These are phyloP conservation scores for Himalopsyche phryganea DNA, from an alignment of 1,140 invertebrate genomes.

Conservation along the genomic window DNA sequence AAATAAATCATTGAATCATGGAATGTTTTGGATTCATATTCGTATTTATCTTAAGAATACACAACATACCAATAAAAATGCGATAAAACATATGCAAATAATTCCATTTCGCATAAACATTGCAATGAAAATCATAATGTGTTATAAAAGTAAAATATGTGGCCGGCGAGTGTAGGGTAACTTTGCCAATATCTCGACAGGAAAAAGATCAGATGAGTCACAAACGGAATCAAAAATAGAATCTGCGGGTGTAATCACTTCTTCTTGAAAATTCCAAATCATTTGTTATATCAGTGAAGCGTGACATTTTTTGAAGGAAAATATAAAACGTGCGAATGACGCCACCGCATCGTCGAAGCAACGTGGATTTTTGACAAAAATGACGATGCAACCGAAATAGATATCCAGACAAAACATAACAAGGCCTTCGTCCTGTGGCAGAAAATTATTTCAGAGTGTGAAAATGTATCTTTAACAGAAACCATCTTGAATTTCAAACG, in stretches of 20 bases:
- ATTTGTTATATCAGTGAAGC: not conserved
- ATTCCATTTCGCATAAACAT: not conserved
- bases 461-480: no score
- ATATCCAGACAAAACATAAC: slow-evolving; percentile 1
- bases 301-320: not conserved
- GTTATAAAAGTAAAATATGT: not conserved
- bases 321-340: not conserved
- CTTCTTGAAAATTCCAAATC: slow-evolving; percentile 8
- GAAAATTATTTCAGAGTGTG: no score
- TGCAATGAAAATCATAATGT: not conserved
- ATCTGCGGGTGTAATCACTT: not conserved
- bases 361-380: not conserved
- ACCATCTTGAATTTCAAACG: no score
- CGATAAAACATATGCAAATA: no score
- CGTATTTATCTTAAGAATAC: no score
- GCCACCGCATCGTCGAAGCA: not conserved
- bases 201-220: not conserved
- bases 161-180: not conserved
- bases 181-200: not conserved
- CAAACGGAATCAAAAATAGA: not conserved
- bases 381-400: not conserved
- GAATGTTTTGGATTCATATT: no score
- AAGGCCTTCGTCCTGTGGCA: not conserved
- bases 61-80: not conserved
- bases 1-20: no score